A percentile compares a stretch with the other conserved stretches of the same genome.
Conservation (phyloP, 1,140 invertebrate species). For the Procambarus virginalis region DNA sequence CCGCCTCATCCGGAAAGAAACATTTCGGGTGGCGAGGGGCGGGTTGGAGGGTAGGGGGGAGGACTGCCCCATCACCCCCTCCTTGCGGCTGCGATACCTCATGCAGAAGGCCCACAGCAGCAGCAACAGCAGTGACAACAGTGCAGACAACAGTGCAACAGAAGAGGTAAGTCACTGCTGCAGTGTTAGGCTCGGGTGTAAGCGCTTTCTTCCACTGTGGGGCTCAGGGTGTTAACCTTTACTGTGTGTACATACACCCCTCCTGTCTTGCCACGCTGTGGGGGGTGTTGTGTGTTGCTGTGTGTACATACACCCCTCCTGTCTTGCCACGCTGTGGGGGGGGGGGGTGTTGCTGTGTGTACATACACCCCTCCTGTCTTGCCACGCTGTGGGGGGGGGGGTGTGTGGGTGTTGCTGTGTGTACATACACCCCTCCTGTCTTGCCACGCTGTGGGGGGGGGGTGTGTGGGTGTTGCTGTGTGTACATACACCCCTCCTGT, state of each 20-base stretch:
- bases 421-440: no score
- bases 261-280: background rate
- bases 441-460: no score
- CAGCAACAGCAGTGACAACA: constrained; percentile 60
- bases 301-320: no score
- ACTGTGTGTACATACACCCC: background rate
- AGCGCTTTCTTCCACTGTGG: background rate
- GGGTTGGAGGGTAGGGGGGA: background rate
- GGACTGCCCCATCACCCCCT: constrained; percentile 49
- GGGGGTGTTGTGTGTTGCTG: no score
- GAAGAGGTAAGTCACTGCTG: constrained; percentile 43
- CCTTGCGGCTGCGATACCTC: constrained; percentile 52
- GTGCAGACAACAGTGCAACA: constrained; percentile 50
- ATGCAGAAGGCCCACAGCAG: constrained; percentile 53
- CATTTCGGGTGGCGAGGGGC: constrained; percentile 36
- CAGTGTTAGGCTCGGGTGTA: background rate
- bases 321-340: no score
- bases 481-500: no score
- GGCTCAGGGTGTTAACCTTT: background rate
- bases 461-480: background rate
- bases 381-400: no score
- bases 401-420: no score
- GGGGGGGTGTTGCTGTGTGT: no score
- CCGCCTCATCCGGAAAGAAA: constrained; percentile 60
- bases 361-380: no score